Evolutionary conservation across 2,113 vertebrate species (phyloP), one percentile per base, ranked within the genome.

Genomic region (Platysternon megacephalum): DNA sequence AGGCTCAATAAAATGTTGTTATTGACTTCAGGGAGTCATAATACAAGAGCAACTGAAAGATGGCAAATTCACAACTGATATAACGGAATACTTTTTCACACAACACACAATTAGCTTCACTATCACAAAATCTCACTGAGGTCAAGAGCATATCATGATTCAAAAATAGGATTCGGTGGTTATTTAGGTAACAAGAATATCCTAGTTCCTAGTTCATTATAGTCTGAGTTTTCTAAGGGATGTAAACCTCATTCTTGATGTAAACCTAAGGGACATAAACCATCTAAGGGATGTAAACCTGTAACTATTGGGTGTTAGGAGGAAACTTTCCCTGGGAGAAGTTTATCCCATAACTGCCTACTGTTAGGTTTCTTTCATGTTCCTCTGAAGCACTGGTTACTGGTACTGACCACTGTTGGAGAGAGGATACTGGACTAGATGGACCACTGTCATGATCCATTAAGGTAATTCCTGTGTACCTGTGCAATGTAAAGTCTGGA

Each of bases 391-490:
- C 65, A 89, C 17, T 72, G n/a, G 32, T 16, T n/a, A n/a, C 39
- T 28, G 24, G 74, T 46, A 16, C 26, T 44, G 42, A 26, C 74
- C 74, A 46, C 22, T 89, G 74, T 13, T 85, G 79, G 84, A 95
- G 92, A 84, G 81, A 74, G 92, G 87, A 83, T 93, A 91, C 92
- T 92, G 91, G 89, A 84, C 85, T 90, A 92, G 83, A 14, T 42
- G 58, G 79, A 79, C 94, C 91, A 22, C 95, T 97, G 90, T 89
- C 79, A 48, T 84, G 87, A 28, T 82, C 79, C 81, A 51, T 53
- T 93, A 32, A 92, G 94, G 90, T 87, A 94, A 91, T 94, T 92
- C 87, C 58, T 79, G 80, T 92, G 86, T 91, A 79, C 90, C 90
- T 94, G 29, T 49, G 48, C 76, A 48, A 52, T 39, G 44, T 72